Evolutionary conservation across 1,140 invertebrate genomes (phyloP).

Genomic region (Neodiprion fabricii): DNA sequence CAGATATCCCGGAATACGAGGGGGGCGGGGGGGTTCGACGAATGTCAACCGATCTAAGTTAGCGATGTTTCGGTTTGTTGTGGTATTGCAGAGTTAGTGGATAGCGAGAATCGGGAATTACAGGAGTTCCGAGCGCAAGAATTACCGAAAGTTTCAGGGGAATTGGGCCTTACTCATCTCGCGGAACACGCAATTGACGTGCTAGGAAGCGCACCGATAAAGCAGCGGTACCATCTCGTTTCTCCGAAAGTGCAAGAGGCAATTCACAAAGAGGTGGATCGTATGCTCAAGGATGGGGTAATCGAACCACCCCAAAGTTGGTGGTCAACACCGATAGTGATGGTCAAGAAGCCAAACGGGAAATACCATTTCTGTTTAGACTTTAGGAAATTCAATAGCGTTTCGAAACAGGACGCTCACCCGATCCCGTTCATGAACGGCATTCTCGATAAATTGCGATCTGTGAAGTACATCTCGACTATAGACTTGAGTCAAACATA

Average conservation of each 20-base stretch:
- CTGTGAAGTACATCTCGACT: conserved; percentile 43
- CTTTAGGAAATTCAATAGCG: conserved; percentile 52
- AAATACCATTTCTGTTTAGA: conserved; percentile 57
- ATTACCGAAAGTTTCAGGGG: conserved; percentile 1
- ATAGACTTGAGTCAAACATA: conserved; percentile 36
- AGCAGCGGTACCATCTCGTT: conserved; percentile 38
- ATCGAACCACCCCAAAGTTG: conserved; percentile 38
- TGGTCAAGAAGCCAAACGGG: conserved; percentile 58
- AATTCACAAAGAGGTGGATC: conserved; percentile 22
- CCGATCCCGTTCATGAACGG: conserved; percentile 60
- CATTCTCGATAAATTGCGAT: conserved; percentile 52
- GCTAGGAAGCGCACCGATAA: conserved; percentile 37
- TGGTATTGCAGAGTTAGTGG: background rate
- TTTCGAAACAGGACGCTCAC: conserved; percentile 52
- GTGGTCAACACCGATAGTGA: conserved; percentile 53
- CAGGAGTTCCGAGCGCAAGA: conserved; percentile 14
- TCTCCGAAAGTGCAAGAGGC: conserved; percentile 24
- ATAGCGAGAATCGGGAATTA: background rate
- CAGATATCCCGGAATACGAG: background rate
- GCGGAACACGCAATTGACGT: conserved; percentile 42
- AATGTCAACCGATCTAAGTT: too few species aligned
- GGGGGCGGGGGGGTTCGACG: conserved; percentile 10
- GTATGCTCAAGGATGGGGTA: conserved; percentile 36
- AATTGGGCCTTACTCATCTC: conserved; percentile 18
- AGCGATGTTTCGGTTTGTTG: background rate